Percentiles rank a stretch among this genome's conserved stretches.
Conservation (phyloP, 1,140 invertebrate species). For the Ladona fulva region DNA sequence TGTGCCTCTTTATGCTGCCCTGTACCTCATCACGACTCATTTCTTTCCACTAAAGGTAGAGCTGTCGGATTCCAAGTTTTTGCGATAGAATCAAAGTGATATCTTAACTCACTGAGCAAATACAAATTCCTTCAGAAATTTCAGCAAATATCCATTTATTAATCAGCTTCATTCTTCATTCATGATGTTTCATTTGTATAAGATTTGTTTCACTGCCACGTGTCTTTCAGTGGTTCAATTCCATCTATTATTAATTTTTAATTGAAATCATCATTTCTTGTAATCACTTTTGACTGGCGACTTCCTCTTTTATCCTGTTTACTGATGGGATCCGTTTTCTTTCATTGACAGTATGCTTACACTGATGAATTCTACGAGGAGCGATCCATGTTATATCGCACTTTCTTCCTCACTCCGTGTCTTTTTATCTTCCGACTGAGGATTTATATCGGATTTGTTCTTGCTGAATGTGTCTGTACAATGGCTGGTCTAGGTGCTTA, state of each 20-base stretch:
- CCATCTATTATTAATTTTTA: too few relatives aligned
- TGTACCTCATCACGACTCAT: slow-evolving; percentile 57
- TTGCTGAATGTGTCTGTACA: slow-evolving; percentile 88
- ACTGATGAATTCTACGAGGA: slow-evolving; percentile 56
- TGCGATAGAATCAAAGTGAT: too few relatives aligned
- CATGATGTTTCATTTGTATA: too few relatives aligned
- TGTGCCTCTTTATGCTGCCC: slow-evolving; percentile 54
- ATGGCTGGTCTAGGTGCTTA: slow-evolving; percentile 85
- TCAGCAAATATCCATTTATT: too few relatives aligned
- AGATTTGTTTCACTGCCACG: too few relatives aligned
- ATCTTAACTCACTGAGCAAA: background rate
- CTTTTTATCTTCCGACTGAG: slow-evolving; percentile 83
- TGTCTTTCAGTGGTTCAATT: too few relatives aligned
- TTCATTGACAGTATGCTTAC: slow-evolving; percentile 54
- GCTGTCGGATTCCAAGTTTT: too few relatives aligned
- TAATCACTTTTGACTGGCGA: too few relatives aligned
- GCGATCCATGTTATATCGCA: slow-evolving; percentile 58
- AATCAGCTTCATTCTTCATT: too few relatives aligned
- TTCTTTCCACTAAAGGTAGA: slow-evolving; percentile 65
- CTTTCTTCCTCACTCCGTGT: slow-evolving; percentile 76
- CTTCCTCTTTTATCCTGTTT: too few relatives aligned
- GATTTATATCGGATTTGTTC: slow-evolving; percentile 78
- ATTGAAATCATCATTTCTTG: too few relatives aligned
- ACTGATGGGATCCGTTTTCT: too few relatives aligned
- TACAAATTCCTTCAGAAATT: background rate